phyloP scores from a whole-genome alignment of 2,888 invertebrate genomes.

The Tetropium fuscum region DNA sequence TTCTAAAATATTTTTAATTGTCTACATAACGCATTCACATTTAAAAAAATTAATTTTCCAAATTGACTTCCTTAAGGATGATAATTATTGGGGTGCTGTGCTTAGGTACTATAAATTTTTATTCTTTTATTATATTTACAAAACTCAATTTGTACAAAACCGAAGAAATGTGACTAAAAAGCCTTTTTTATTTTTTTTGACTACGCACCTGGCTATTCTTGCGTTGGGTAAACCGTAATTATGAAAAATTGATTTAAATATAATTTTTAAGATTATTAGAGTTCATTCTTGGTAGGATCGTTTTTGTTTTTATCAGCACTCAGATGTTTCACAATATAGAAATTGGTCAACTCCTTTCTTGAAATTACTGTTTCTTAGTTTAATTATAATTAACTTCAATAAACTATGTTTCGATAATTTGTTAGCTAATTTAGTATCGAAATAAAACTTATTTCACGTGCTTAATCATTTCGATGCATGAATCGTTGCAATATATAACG shows the following conservation, averaged over 20 bases:
- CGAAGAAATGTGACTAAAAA: neutral
- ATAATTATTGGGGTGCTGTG: too few species aligned
- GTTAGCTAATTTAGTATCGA: conserved; percentile 33
- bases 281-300: conserved; percentile 21
- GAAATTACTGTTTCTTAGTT: conserved; percentile 40
- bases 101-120: too few species aligned
- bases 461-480: too few species aligned
- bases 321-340: conserved; percentile 37
- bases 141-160: too few species aligned
- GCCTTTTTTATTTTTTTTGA: neutral
- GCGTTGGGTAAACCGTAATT: conserved; percentile 55
- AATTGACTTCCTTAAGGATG: too few species aligned
- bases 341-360: conserved; percentile 36
- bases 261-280: conserved; percentile 46
- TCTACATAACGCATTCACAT: too few species aligned
- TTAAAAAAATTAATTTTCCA: too few species aligned
- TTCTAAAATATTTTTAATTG: too few species aligned
- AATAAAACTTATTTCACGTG: conserved; percentile 10
- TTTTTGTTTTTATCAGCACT: conserved; percentile 28
- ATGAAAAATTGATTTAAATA: conserved; percentile 59
- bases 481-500: too few species aligned
- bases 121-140: too few species aligned
- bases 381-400: conserved; percentile 39
- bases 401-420: conserved; percentile 37
- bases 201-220: conserved; percentile 8